Base-by-base conservation (phyloP, 2,797 vertebrate genomes). In the Astyanax mexicanus region DNA sequence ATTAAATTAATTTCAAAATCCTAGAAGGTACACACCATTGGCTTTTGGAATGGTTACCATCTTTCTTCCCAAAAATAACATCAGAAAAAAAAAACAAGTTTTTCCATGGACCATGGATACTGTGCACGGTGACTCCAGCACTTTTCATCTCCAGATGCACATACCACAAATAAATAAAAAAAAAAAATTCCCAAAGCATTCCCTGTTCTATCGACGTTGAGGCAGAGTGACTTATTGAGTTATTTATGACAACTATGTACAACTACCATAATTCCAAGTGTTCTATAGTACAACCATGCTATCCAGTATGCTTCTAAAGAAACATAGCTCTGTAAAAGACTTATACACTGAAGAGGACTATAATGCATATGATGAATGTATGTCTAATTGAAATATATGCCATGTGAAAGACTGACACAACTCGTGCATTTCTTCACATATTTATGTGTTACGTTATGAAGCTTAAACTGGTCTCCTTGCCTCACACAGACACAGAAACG, bases 311-410 rank as follows among this genome's bases (percentile, higher is more conserved):
- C 80, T 82, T 82, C 89, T 86, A 88, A 90, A 90, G 82, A 90
- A 84, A 88, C 88, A 91, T 93, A 92, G 90, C 90, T 89, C 90
- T 92, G 90, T 93, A 91, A 80, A 89, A 90, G 88, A 91, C 88
- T 85, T 92, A 90, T 92, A 93, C 92, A 93, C 92, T 94, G 92
- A 93, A 92, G 89, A 91, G 91, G 89, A 92, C 85, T 90, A 89
- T 92, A 91, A 88, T 93, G 92, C 91, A 89, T 91, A 91, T 93
- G 92, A 91, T 93, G 92, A 93, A 94, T 94, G 93, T 94, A 92
- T 89, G 87, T 89, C 91, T 87, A 91, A 88, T 85, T 79, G 80
- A 92, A 94, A 93, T 93, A 92, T 93, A 94, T 91, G 91, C 86
- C 89, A 87, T 92, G 88, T 92, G 84, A 86, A 91, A 92, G 86